Evolutionary conservation across 1,140 invertebrate genomes (phyloP).

Genomic region (Drosophila nasuta): DNA sequence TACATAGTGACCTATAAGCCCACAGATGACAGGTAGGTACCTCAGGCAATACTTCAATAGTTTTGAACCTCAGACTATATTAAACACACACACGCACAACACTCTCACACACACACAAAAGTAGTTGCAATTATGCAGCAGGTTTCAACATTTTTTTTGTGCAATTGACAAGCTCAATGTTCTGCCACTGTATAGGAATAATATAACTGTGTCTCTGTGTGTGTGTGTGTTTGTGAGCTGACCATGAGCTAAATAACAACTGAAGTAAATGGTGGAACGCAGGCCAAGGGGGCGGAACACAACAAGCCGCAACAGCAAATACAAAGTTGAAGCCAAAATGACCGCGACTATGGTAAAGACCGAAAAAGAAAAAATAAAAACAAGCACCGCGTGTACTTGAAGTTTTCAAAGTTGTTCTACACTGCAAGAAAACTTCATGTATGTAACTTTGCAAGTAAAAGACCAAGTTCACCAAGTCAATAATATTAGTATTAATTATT

Average conservation of each 20-base stretch:
- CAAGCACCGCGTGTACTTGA: conserved; percentile 63
- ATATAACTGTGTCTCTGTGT: conserved; percentile 22
- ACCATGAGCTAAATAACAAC: conserved; percentile 76
- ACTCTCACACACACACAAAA: conserved; percentile 14
- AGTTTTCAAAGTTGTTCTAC: conserved; percentile 48
- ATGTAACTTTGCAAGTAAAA: background rate
- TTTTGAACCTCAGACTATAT: background rate
- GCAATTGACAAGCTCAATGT: conserved; percentile 65
- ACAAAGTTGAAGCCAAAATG: conserved; percentile 72
- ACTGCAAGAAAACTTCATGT: conserved; percentile 31
- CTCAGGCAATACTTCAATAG: conserved; percentile 47
- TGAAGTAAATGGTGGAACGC: conserved; percentile 40
- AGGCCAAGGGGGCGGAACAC: background rate
- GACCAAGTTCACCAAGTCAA: background rate
- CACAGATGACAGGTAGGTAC: conserved; percentile 84
- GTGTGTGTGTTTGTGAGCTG: conserved; percentile 48
- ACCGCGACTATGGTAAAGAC: conserved; percentile 56
- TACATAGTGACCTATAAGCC: conserved; percentile 92
- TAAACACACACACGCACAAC: background rate
- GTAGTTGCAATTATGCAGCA: conserved; percentile 46
- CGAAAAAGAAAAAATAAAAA: conserved; percentile 59
- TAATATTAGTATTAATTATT: background rate
- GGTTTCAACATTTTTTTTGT: conserved; percentile 53
- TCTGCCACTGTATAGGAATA: conserved; percentile 13
- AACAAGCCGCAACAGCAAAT: conserved; percentile 44